Base-by-base conservation (phyloP, 2,888 invertebrate species). In the Drosophila parthenogenetica region DNA sequence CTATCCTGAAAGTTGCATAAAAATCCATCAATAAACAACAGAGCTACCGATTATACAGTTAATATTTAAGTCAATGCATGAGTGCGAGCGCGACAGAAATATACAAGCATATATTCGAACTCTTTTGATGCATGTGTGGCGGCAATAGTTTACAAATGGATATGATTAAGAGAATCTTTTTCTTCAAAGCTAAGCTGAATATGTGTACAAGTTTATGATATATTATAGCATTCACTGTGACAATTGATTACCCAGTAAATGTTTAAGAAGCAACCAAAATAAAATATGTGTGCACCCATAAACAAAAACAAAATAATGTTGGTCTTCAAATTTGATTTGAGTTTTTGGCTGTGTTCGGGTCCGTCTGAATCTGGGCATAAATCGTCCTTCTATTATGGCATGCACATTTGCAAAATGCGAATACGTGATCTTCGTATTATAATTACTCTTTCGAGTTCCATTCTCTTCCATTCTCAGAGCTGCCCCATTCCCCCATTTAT, bases 301-400 rank as follows among this genome's bases (percentile, higher is more conserved):
- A 48, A 53, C 39, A 69, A 25, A 55, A 48, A 57, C 39, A 69
- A 25, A 19, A 62, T 46, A 53, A 29, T 35, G 29, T 19, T 16
- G 39, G 11, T 65, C 57, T 66, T 72, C 10, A 49, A 49, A 53
- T 72, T 63, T 65, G 66, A 70, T 71, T 46, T 43, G 13, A 35
- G 13, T 35, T 29, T 29, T 29, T 29, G 29, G 8, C 29, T 8
- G 29, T 11, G 16, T 25, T 48, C 13, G 14, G 39, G 14, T 7
- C 14, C 16, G 39, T 29, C 32, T 16, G 40, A 42, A 49, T 45
- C 62, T 58, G 76, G 29, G 53, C 79, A 79, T 87, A 83, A 83
- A 87, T 81, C 86, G 85, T 81, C 87, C 87, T 87, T 87, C 87
- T 79, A 87, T 86, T 84, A 71, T 81, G 76, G 79, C 81, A 73